Evolutionary conservation across 1,140 invertebrate genomes (phyloP).

Genomic region (Delia radicum): DNA sequence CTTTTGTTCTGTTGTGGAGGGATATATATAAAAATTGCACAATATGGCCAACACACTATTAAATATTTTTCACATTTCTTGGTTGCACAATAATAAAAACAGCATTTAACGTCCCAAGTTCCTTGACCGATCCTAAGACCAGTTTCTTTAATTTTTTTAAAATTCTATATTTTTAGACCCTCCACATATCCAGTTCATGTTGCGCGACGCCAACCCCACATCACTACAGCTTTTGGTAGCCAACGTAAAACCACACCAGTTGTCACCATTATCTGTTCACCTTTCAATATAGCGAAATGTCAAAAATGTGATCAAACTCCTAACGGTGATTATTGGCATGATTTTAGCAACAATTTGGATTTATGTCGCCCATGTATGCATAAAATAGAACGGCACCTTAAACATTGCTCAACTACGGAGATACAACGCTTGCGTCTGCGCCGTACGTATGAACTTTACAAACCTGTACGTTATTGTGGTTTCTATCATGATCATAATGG

Average conservation of each 20-base stretch:
- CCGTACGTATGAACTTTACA: constrained; percentile 31
- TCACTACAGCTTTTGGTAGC: constrained; percentile 39
- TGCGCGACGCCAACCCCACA: constrained; percentile 30
- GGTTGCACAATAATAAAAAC: too few relatives aligned
- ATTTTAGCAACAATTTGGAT: constrained; percentile 43
- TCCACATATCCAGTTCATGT: constrained; percentile 39
- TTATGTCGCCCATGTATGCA: constrained; percentile 45
- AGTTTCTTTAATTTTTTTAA: background rate
- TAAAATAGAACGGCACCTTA: constrained; percentile 27
- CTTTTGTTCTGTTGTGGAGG: too few relatives aligned
- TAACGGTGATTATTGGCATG: constrained; percentile 45
- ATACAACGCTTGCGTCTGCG: constrained; percentile 35
- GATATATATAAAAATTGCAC: too few relatives aligned
- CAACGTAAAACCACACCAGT: constrained; percentile 39
- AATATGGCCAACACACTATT: too few relatives aligned
- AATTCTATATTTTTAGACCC: constrained; percentile 29
- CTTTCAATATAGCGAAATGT: constrained; percentile 33
- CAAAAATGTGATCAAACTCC: constrained; percentile 34
- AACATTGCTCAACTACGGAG: constrained; percentile 36
- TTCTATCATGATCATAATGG: constrained; percentile 48
- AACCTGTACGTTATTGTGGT: constrained; percentile 42
- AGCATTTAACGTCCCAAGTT: too few relatives aligned
- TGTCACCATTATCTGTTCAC: constrained; percentile 40
- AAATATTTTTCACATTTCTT: too few relatives aligned
- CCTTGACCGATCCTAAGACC: too few relatives aligned